Evolutionary conservation across 2,888 invertebrate species (phyloP).

Genomic region (Campoplex capitator): DNA sequence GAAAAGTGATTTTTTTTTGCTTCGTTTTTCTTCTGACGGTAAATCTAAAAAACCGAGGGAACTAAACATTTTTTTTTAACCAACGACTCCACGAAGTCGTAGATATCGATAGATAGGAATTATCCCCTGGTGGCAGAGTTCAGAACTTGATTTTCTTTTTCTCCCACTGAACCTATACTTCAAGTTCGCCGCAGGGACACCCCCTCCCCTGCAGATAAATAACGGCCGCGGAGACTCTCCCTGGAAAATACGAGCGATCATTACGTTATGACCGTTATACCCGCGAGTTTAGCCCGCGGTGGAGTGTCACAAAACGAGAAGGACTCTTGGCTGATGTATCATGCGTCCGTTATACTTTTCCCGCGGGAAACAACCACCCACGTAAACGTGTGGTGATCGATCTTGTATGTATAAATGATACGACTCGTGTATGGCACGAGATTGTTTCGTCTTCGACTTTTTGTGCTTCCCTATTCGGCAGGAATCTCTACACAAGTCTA

Average conservation of each 20-base stretch:
- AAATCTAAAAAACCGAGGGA: background rate
- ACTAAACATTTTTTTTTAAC: background rate
- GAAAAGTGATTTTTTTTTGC: background rate
- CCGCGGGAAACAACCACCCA: slow-evolving; percentile 68
- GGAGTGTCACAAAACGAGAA: slow-evolving; percentile 47
- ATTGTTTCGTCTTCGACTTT: slow-evolving; percentile 43
- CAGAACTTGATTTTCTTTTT: background rate
- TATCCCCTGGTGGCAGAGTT: background rate
- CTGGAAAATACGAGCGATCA: slow-evolving; percentile 74
- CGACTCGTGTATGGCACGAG: slow-evolving; percentile 4
- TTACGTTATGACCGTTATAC: slow-evolving; percentile 74
- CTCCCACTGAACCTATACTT: background rate
- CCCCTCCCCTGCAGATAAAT: slow-evolving; percentile 68
- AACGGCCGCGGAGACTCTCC: slow-evolving; percentile 64
- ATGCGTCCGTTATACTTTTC: slow-evolving; percentile 70
- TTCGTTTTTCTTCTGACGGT: background rate
- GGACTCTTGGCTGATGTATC: slow-evolving; percentile 67
- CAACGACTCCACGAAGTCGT: background rate
- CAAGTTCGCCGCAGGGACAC: slow-evolving; percentile 19
- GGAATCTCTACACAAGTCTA: background rate
- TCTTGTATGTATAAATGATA: slow-evolving; percentile 31
- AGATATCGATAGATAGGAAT: background rate
- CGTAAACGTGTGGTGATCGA: slow-evolving; percentile 31
- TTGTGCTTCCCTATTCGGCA: slow-evolving; percentile 31
- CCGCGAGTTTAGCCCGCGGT: slow-evolving; percentile 64